Base-by-base conservation (phyloP, 1,140 invertebrate genomes). In the Drosophila equinoxialis region DNA sequence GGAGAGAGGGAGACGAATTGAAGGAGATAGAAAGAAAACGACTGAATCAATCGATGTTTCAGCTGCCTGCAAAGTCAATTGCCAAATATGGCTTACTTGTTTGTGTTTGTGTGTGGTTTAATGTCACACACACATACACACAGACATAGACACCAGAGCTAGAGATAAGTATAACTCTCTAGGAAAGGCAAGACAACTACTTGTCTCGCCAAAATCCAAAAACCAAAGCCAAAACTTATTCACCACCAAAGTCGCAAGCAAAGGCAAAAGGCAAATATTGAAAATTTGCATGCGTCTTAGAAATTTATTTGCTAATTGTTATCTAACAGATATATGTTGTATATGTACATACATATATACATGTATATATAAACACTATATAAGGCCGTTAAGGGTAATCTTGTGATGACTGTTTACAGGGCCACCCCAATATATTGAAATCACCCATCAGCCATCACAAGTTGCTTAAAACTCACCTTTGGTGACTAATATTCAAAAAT, bases 101-200 rank as follows among this genome's bases (percentile, higher is more conserved):
- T 86, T 84, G 77, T 84, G 77, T 87, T 86, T 84, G 81, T 90
- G 77, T 87, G 85, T 83, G 77, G 84, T 76, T 89, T 89, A 89
- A 89, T 89, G 84, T 89, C 84, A 87, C 73, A 80, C 80, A 74
- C 70, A 87, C 73, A 80, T 77, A 74, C 70, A 76, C 68, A 71
- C 35, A 59, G 51, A 79, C 63, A 54, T 20, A 59, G 26, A 57
- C 45, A 48, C 45, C 37, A 37, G 14, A 65, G 55, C 63, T 41
- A 33, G 48, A 69, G 73, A 80, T 79, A 87, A 90, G 85, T 81
- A 71, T 71, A 89, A 80, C 70, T 87, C 73, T 87, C 80, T 70
- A 55, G 75, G 84, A 81, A 89, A 89, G 84, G 84, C 84, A 89
- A 89, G 80, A 81, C 84, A 80, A 89, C 85, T 89, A 90, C 77